phyloP scores from a whole-genome alignment of 2,797 vertebrate species.

The Tachyglossus aculeatus region DNA sequence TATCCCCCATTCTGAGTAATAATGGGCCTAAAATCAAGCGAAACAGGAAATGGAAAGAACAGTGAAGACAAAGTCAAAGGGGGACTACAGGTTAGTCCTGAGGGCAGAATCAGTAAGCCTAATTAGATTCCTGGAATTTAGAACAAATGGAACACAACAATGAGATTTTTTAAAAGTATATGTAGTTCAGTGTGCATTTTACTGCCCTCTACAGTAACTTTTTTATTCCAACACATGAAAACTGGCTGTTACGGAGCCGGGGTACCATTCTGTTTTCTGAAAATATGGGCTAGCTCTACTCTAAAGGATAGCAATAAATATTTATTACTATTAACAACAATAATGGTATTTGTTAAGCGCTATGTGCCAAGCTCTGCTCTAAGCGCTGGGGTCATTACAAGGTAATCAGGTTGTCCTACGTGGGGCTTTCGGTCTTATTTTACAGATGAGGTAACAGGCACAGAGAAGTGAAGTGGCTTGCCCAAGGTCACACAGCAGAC shows the following conservation, averaged over 20 bases:
- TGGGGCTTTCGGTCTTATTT: too few relatives aligned
- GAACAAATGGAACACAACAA: conserved; percentile 60
- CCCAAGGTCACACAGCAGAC: too few relatives aligned
- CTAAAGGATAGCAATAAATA: conserved; percentile 38
- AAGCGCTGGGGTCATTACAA: too few relatives aligned
- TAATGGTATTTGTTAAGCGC: too few relatives aligned
- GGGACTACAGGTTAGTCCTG: conserved; percentile 56
- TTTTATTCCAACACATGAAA: conserved; percentile 76
- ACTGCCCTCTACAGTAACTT: conserved; percentile 72
- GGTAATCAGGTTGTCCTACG: too few relatives aligned
- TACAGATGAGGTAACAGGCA: too few relatives aligned
- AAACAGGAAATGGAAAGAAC: conserved; percentile 62
- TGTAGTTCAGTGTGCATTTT: conserved; percentile 66
- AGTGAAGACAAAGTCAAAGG: conserved; percentile 63
- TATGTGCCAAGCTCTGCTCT: too few relatives aligned
- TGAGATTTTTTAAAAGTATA: conserved; percentile 44
- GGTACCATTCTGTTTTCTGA: conserved; percentile 63
- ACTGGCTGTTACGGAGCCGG: conserved; percentile 63
- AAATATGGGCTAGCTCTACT: conserved; percentile 19
- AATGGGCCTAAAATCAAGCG: conserved; percentile 67
- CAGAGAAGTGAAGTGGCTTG: too few relatives aligned
- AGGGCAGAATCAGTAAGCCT: conserved; percentile 69
- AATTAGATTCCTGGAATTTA: conserved; percentile 68
- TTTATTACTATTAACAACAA: too few relatives aligned
- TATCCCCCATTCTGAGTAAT: conserved; percentile 53